phyloP scores from a whole-genome alignment of 2,113 vertebrate species.

The Pelobates fuscus region DNA sequence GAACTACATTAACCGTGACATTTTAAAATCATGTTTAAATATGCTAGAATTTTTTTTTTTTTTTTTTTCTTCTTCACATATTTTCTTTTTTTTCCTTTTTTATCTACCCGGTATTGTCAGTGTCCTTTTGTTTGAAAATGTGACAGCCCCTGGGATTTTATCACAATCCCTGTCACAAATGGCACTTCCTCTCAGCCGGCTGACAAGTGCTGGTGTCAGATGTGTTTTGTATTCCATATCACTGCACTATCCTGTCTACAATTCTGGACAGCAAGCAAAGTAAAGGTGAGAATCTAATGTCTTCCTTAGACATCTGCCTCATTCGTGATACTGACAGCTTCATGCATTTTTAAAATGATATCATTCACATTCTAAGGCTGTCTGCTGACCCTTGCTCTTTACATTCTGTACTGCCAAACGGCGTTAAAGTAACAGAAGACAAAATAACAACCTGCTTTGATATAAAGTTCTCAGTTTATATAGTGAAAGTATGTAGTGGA shows the following conservation, averaged over 20 bases:
- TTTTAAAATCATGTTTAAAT: no score
- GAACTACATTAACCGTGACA: no score
- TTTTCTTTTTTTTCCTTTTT: no score
- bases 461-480: no score
- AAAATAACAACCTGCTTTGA: no score
- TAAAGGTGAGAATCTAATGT: slow-evolving; percentile 10
- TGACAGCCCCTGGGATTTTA: background rate
- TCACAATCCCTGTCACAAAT: background rate
- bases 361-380: slow-evolving; percentile 19
- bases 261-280: background rate
- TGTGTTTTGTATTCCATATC: background rate
- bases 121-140: background rate
- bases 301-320: slow-evolving; percentile 11
- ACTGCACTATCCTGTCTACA: background rate
- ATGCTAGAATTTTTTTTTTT: no score
- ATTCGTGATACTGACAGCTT: background rate
- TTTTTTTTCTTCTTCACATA: no score
- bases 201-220: background rate
- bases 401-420: background rate
- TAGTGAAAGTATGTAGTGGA: no score
- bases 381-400: slow-evolving; percentile 19
- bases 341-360: slow-evolving; percentile 37
- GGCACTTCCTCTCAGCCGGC: background rate
- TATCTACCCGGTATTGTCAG: no score
- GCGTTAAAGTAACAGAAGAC: no score